These are phyloP conservation scores for Chesias legatella DNA, from an alignment of 2,888 invertebrate genomes.

Conservation along the genomic window DNA sequence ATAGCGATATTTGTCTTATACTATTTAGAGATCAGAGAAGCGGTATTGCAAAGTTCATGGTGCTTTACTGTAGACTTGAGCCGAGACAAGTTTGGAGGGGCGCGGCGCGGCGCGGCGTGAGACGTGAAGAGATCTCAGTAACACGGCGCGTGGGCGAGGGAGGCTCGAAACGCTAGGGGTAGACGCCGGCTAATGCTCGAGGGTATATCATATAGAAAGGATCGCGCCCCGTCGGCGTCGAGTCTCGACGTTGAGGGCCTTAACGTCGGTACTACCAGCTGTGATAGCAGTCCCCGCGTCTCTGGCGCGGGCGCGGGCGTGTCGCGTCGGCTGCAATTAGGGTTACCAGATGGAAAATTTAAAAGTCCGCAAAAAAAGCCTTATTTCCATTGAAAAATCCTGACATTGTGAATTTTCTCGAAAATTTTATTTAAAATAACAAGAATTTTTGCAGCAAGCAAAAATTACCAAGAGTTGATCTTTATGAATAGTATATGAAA, in stretches of 20 bases:
- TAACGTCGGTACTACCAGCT: conserved; percentile 65
- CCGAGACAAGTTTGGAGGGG: conserved; percentile 27
- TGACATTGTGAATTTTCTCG: no score
- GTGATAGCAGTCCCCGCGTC: conserved; percentile 61
- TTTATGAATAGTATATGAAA: no score
- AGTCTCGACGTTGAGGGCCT: conserved; percentile 40
- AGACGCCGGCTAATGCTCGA: conserved; percentile 18
- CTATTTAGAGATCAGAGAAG: no score
- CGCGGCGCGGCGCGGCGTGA: conserved; percentile 20
- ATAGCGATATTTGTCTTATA: no score
- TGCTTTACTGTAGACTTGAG: conserved; percentile 16
- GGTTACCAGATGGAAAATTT: no score
- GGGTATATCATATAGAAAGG: conserved; percentile 24
- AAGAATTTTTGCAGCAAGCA: no score
- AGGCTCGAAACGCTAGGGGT: conserved; percentile 26
- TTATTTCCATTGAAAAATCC: no score
- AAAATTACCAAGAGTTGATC: no score
- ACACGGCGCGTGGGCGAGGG: conserved; percentile 23
- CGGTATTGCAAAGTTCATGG: no score
- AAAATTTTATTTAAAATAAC: no score
- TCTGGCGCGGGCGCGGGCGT: conserved; percentile 51
- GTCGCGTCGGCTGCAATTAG: no score
- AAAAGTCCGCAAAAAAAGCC: no score
- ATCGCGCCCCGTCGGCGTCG: conserved; percentile 22
- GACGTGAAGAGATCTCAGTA: conserved; percentile 24